Evolutionary conservation across 2,797 vertebrate species (phyloP).

Genomic region (Eulemur rubriventer): DNA sequence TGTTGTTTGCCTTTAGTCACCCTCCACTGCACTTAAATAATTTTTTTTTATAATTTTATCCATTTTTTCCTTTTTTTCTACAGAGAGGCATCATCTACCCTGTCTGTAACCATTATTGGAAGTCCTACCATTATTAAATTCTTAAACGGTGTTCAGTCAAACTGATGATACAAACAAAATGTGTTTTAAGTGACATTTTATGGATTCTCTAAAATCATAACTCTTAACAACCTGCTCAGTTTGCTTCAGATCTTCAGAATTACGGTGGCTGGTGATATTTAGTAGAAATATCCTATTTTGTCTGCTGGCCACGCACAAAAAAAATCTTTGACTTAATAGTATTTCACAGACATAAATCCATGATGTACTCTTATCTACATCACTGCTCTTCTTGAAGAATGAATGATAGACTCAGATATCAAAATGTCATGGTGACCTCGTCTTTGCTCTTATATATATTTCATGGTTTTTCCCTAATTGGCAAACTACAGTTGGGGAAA

Average conservation of each 20-base stretch:
- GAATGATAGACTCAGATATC: neutral
- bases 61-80: neutral
- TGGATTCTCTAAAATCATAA: neutral
- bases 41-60: neutral
- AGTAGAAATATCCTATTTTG: neutral
- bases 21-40: neutral
- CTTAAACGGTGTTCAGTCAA: neutral
- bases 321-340: neutral
- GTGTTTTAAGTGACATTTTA: neutral
- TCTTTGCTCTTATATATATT: neutral
- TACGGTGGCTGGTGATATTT: neutral
- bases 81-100: neutral
- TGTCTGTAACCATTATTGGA: neutral
- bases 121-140: neutral
- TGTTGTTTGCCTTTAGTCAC: neutral
- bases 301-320: neutral
- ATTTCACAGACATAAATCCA: neutral
- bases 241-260: constrained; percentile 2
- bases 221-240: neutral
- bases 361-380: neutral
- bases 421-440: neutral
- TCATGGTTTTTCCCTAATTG: neutral
- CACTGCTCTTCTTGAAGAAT: neutral
- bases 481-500: neutral
- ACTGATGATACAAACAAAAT: neutral